Base-by-base conservation (phyloP, 2,888 invertebrate genomes). In the Lasius fuliginosus region DNA sequence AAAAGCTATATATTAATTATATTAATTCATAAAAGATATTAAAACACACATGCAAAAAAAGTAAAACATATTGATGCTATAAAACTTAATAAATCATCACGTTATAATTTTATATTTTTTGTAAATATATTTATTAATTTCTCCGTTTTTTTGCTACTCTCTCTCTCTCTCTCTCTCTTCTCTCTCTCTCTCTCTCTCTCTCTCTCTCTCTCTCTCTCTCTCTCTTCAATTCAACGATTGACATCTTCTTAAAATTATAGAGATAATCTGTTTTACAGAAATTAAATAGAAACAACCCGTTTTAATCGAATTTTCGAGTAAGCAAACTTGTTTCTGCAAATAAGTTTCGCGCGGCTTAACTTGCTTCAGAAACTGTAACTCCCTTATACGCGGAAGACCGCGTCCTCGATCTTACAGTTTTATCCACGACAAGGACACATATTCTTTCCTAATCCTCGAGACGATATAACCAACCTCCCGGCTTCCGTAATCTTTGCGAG, bases 401-500 rank as follows among this genome's bases (percentile, higher is more conserved):
- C 46, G 15, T 18, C 1, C 49, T 53, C 23, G 4, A 75, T 74
- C 15, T 62, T n/a, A 4, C 5, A 62, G 9, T 77, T 67, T 76
- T 67, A 53, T 40, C 56, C 1, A 36, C 11, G 5, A 11, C 27
- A 4, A 53, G 18, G 3, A 27, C 15, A 15, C 46, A 6, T 4
- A 9, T 56, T 67, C 12, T 12, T 49, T 56, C 18, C 6, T 76
- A 53, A 76, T 65, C 36, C 53, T 76, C 12, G 23, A 67, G 27
- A 49, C 9, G 49, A 64, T 36, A 11, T 36, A 75, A 3, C 3
- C 18, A 27, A 9, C 27, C 53, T 56, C n/a, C n/a, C 15, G 1
- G 49, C 33, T 64, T 64, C n/a, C 33, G 2, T 56, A 67, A 77
- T 77, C 67, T 77, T 67, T 12, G 60, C 27, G 27, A 49, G 46